A percentile compares a stretch with the other conserved stretches of the same genome.
Conservation (phyloP, 2,113 vertebrate species). For the Nothobranchius kuhntae region DNA sequence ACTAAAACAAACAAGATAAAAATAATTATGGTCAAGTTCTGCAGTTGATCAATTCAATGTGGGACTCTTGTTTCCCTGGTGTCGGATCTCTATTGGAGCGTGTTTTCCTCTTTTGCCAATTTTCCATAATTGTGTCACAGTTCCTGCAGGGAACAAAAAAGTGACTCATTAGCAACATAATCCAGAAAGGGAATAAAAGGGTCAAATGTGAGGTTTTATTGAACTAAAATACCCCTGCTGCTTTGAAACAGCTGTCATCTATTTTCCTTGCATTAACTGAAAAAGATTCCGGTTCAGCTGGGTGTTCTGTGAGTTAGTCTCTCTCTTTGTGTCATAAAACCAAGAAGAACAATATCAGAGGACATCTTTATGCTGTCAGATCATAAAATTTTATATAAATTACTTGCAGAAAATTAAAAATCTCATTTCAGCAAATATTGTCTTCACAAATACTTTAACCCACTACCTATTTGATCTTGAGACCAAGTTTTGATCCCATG, state of each 20-base stretch:
- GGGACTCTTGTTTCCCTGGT: not conserved
- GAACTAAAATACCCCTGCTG: not conserved
- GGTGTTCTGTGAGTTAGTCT: not conserved
- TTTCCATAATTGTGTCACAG: not conserved
- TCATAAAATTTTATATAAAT: too few species aligned
- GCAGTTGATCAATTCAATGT: conserved; percentile 16
- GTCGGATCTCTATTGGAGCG: not conserved
- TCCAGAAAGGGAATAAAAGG: not conserved
- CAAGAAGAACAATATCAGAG: not conserved
- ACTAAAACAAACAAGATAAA: conserved; percentile 11
- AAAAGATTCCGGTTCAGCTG: not conserved
- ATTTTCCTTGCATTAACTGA: not conserved
- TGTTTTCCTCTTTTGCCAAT: not conserved
- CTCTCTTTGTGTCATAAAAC: not conserved
- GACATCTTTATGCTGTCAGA: not conserved
- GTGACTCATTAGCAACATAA: not conserved
- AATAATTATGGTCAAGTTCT: conserved; percentile 6
- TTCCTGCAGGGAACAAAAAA: not conserved
- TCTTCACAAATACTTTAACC: not conserved
- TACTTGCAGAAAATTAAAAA: too few species aligned
- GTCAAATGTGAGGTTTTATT: not conserved
- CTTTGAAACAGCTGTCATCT: not conserved
- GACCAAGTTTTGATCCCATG: conserved; percentile 10
- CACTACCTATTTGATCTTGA: not conserved
- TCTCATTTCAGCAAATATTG: too few species aligned